Conservation (phyloP, 2,888 invertebrate species). For the Mellilla xanthometata region DNA sequence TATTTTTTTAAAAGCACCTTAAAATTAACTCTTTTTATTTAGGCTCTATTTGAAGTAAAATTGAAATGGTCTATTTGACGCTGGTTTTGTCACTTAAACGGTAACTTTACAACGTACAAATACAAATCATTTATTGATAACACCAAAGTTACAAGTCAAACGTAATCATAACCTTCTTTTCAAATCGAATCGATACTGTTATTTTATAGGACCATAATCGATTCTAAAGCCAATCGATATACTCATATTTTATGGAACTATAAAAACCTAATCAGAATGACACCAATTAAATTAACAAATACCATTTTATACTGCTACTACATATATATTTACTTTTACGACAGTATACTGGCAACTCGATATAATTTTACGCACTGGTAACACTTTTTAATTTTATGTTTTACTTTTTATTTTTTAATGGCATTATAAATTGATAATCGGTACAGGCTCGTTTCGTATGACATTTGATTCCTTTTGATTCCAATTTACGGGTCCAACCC, state of each 20-base stretch:
- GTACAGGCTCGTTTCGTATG: slow-evolving; percentile 59
- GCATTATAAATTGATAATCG: slow-evolving; percentile 51
- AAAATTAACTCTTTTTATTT: too few relatives aligned
- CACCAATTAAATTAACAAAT: slow-evolving; percentile 13
- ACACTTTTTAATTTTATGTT: slow-evolving; percentile 22
- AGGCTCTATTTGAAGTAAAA: too few relatives aligned
- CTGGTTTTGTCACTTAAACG: too few relatives aligned
- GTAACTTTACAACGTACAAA: too few relatives aligned
- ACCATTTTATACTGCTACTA: slow-evolving; percentile 17
- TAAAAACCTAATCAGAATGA: slow-evolving; percentile 13
- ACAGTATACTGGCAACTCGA: slow-evolving; percentile 32
- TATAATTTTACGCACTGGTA: slow-evolving; percentile 40
- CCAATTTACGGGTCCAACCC: slow-evolving; percentile 73
- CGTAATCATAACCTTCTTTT: too few relatives aligned
- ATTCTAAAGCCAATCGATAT: background rate
- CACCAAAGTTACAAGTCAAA: too few relatives aligned
- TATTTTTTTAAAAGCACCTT: too few relatives aligned
- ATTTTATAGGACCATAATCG: too few relatives aligned
- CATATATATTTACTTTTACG: slow-evolving; percentile 30
- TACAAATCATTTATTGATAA: too few relatives aligned
- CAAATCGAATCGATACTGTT: too few relatives aligned
- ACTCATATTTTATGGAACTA: background rate
- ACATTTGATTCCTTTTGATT: slow-evolving; percentile 78
- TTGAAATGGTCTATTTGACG: too few relatives aligned
- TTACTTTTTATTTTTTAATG: background rate